These are phyloP conservation scores for Sus scrofa DNA, from an alignment of 2,113 vertebrate species.

Conservation along the genomic window DNA sequence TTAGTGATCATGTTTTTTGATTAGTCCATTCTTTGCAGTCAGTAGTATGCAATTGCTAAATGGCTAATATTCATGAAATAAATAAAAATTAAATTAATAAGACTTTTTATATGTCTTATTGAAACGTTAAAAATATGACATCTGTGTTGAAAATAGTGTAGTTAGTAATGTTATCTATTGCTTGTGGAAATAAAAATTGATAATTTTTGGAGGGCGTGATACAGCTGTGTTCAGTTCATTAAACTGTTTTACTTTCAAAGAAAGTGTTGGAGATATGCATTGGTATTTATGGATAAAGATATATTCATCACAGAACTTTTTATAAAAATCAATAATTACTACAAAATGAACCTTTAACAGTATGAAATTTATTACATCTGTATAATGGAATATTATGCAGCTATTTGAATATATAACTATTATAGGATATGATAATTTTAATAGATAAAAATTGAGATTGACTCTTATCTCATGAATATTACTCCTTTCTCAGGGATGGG, in stretches of 20 bases:
- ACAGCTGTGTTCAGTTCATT: neutral
- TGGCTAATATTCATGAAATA: neutral
- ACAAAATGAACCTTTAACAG: neutral
- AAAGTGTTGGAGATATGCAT: neutral
- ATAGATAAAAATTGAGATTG: neutral
- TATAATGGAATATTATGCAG: neutral
- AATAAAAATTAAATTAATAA: neutral
- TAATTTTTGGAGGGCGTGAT: neutral
- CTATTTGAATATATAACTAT: neutral
- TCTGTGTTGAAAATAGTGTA: neutral
- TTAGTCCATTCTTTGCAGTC: neutral
- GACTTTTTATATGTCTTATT: neutral
- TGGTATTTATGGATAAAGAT: slow-evolving; percentile 7
- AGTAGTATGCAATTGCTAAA: neutral
- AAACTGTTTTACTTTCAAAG: neutral
- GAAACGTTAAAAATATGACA: neutral
- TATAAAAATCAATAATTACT: slow-evolving; percentile 23
- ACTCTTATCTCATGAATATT: neutral
- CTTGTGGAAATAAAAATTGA: neutral
- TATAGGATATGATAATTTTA: neutral
- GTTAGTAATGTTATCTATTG: neutral
- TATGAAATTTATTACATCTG: neutral
- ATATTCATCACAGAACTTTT: neutral
- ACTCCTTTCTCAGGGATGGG: neutral
- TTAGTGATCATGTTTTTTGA: neutral